Percentiles rank a stretch among this genome's conserved stretches.
These are phyloP conservation scores for Drosophila quadrilineata DNA, from an alignment of 1,140 invertebrate species.

Conservation along the genomic window DNA sequence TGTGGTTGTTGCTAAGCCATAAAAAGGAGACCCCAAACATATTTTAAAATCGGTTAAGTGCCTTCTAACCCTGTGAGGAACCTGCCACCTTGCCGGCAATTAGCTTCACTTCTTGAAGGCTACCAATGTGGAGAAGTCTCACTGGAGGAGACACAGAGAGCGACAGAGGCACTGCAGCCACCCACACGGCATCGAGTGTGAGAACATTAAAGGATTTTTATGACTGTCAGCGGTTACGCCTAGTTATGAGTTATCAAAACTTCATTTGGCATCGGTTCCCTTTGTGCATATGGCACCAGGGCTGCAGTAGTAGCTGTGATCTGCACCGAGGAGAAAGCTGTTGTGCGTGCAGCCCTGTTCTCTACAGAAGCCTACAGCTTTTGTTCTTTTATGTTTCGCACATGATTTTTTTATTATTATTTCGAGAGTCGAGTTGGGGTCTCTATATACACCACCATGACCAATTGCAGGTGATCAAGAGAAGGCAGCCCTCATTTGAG, in stretches of 20 bases:
- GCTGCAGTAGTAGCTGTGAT: not conserved
- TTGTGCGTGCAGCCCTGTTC: slow-evolving; percentile 23
- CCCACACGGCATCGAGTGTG: slow-evolving; percentile 20
- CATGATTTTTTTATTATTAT: slow-evolving; percentile 43
- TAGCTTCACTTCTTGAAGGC: slow-evolving; percentile 43
- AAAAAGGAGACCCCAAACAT: slow-evolving; percentile 56
- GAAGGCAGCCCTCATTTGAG: slow-evolving; percentile 24
- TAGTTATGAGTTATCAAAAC: slow-evolving; percentile 74
- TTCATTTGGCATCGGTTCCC: not conserved
- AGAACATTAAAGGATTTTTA: slow-evolving; percentile 42
- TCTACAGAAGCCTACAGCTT: slow-evolving; percentile 37
- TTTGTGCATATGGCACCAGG: not conserved
- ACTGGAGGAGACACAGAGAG: too few species aligned
- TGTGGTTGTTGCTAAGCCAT: slow-evolving; percentile 46
- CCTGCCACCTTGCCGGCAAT: slow-evolving; percentile 35
- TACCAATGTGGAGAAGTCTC: too few species aligned
- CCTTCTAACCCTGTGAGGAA: slow-evolving; percentile 44
- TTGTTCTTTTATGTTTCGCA: slow-evolving; percentile 36
- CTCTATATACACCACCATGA: slow-evolving; percentile 60
- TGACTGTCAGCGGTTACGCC: slow-evolving; percentile 54
- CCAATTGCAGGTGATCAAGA: slow-evolving; percentile 40
- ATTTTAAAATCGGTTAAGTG: slow-evolving; percentile 74
- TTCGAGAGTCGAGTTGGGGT: slow-evolving; percentile 9
- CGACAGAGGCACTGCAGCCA: slow-evolving; percentile 26
- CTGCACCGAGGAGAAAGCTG: not conserved